A percentile compares a stretch with the other conserved stretches of the same genome.
phyloP scores from a whole-genome alignment of 2,888 invertebrate species.

The Trachelus iudaicus region DNA sequence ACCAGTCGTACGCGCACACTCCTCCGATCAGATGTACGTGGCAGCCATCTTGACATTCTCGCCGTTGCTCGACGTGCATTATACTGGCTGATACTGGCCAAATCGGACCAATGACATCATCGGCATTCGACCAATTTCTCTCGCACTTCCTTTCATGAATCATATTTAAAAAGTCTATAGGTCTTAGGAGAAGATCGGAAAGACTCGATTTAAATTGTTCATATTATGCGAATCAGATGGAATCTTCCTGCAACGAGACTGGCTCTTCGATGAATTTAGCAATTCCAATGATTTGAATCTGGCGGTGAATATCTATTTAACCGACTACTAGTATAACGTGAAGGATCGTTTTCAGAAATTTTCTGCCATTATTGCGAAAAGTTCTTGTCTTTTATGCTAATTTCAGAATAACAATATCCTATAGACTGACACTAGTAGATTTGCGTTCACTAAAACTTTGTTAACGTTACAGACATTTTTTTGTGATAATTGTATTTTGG shows the following conservation, averaged over 20 bases:
- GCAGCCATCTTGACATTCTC: slow-evolving; percentile 52
- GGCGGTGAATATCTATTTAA: background rate
- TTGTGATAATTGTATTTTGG: no score
- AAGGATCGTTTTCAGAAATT: background rate
- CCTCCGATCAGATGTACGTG: slow-evolving; percentile 53
- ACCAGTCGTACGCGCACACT: slow-evolving; percentile 29
- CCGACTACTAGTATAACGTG: background rate
- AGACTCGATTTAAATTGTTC: background rate
- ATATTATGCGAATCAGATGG: background rate
- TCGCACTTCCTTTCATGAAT: background rate
- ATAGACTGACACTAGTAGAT: background rate
- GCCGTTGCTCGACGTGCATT: slow-evolving; percentile 13
- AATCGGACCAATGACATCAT: slow-evolving; percentile 47
- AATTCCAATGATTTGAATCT: background rate
- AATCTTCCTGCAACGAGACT: background rate
- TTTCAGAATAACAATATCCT: background rate
- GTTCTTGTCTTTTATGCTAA: background rate
- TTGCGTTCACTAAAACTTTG: no score
- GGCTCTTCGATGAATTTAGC: background rate
- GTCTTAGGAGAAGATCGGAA: no score
- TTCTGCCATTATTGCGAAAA: no score
- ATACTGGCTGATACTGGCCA: slow-evolving; percentile 4
- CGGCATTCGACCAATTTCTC: slow-evolving; percentile 7
- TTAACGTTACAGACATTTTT: no score
- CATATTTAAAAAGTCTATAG: background rate